Percentiles rank a stretch among this genome's conserved stretches.
These are phyloP conservation scores for Ovis aries DNA, from an alignment of 2,113 vertebrate species.

Conservation along the genomic window ARS-UI_Ramb_v3.0 NC_056055.1:245933001-245933500, in stretches of 20 bases:
- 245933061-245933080: conserved; percentile 5
- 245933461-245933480: background rate
- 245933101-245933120: background rate
- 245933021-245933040: background rate
- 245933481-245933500: background rate
- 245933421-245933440: background rate
- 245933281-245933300: background rate
- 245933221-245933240: background rate
- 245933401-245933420: background rate
- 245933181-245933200: background rate
- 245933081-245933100: background rate
- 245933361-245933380: background rate
- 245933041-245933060: background rate
- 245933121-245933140: background rate
- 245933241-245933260: background rate
- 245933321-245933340: background rate
- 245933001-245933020: background rate
- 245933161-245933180: background rate
- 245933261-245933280: background rate
- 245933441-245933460: background rate
- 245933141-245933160: background rate
- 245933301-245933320: background rate
- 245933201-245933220: background rate
- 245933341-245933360: background rate
- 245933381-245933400: background rate